Base-by-base conservation (phyloP, 2,888 invertebrate species). In the Eupithecia exiguata region DNA sequence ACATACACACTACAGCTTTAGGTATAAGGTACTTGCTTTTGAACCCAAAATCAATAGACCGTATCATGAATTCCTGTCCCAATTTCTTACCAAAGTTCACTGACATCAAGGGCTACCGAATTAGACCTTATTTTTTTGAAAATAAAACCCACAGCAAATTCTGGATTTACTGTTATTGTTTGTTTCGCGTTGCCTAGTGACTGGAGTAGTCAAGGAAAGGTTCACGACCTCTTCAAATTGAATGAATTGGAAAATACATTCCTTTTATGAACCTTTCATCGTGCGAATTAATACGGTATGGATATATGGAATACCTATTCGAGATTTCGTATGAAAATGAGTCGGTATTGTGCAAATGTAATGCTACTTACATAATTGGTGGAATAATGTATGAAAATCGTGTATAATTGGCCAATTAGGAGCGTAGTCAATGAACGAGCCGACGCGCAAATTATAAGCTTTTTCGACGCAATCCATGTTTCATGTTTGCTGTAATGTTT, bases 121-220 rank as follows among this genome's bases (percentile, higher is more conserved):
- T 77, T 80, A 72, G 78, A 78, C 84, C 80, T 80, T 84, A 84
- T 71, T 4, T 1, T 36, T 6, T 70, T 65, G 76, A 14, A 67
- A 66, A 80, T 85, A 89, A 80, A 80, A 80, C 74, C 74, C 73
- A 79, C 71, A 62, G 38, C 68, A 65, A 49, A 61, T 18, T 65
- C 71, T 49, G 67, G 75, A 77, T 74, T 77, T 77, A n/a, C n/a
- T 85, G 87, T 88, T 86, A 85, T 86, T 86, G 87, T 84, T 86
- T 84, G 85, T 82, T 89, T 88, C 84, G 82, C 81, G 87, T 89
- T 87, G 86, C 89, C 79, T 84, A 86, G 92, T 89, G 89, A 92
- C 92, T 77, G 74, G 79, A 84, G 78, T 80, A 81, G 78, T 77
- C 72, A 79, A 74, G 72, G 77, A 78, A 81, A 84, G 90, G 85